phyloP scores from a whole-genome alignment of 2,113 vertebrate genomes.

The Narcine bancroftii region DNA sequence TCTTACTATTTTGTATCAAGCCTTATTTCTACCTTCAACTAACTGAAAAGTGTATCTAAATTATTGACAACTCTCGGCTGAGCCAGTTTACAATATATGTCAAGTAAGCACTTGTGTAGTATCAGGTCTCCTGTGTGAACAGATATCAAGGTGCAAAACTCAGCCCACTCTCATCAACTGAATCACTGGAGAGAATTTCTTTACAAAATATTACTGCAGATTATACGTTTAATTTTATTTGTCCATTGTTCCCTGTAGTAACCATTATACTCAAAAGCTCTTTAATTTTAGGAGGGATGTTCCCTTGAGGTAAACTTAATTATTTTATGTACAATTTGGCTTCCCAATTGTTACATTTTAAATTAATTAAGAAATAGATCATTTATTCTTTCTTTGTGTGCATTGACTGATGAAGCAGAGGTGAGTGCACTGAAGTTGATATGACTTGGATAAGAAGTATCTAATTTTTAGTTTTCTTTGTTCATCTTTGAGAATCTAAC shows the following conservation, averaged over 20 bases:
- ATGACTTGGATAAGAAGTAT: background rate
- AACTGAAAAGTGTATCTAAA: too few relatives aligned
- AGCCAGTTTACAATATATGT: background rate
- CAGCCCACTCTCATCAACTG: background rate
- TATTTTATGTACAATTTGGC: background rate
- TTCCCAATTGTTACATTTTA: background rate
- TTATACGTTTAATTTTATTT: background rate
- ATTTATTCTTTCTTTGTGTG: background rate
- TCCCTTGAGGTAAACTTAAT: background rate
- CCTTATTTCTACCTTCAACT: background rate
- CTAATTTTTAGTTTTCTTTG: background rate
- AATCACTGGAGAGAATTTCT: background rate
- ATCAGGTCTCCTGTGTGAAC: background rate
- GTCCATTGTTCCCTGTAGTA: background rate
- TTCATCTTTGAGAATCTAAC: background rate
- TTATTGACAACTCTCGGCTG: background rate
- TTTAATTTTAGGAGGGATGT: background rate
- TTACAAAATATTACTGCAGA: background rate
- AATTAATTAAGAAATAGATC: slow-evolving; percentile 14
- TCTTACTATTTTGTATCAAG: too few relatives aligned
- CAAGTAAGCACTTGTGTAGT: background rate
- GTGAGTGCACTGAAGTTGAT: background rate
- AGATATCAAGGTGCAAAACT: background rate
- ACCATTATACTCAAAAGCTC: background rate
- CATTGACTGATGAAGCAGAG: background rate